Evolutionary conservation across 1,140 invertebrate species (phyloP), one percentile per base, ranked within the genome.

Genomic region (Ladona fulva): DNA sequence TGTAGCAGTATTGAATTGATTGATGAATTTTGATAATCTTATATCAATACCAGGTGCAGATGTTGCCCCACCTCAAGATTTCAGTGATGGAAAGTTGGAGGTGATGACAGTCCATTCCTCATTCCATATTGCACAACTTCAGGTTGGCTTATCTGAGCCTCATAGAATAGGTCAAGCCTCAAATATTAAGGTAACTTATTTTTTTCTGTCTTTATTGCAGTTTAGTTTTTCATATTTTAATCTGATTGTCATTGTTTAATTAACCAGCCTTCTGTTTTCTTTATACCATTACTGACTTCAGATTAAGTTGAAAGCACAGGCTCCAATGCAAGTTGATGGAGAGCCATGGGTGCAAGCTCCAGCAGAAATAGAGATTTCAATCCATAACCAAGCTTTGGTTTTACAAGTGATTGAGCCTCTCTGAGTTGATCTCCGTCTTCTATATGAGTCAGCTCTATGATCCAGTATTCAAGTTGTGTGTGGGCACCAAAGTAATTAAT

Each of bases 81-180:
- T 91, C 78, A 87, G 87, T 81, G 92, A 93, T 85, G 89, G 89
- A 73, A 89, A 89, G 86, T 84, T 96, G 59, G 94, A 98, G 88
- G 94, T 97, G 0, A 91, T 96, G 80, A 95, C 94, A 8, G 89
- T 98, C 77, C 94, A 94, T 81, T 97, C 95, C 7, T 97, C 95
- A 29, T 95, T 98, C 84, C 96, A 98, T 83, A 97, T 98, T 81
- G 96, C 95, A 42, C 94, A 97, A 84, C 85, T 98, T 29, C 96
- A 97, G 86, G 90, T 96, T 79, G 95, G 96, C 0, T 85, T 98
- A 42, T 95, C 94, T 10, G 91, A 93, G 81, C 96, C 96, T 0
- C 87, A 93, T 79, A 88, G 92, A 74, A 88, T 98, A 77, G 94
- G 95, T 0, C 95, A 97, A 87, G 95, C 94, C 6, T 90, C 88